Base-by-base conservation (phyloP, 2,888 invertebrate genomes). In the Tryphoninae sp. region DNA sequence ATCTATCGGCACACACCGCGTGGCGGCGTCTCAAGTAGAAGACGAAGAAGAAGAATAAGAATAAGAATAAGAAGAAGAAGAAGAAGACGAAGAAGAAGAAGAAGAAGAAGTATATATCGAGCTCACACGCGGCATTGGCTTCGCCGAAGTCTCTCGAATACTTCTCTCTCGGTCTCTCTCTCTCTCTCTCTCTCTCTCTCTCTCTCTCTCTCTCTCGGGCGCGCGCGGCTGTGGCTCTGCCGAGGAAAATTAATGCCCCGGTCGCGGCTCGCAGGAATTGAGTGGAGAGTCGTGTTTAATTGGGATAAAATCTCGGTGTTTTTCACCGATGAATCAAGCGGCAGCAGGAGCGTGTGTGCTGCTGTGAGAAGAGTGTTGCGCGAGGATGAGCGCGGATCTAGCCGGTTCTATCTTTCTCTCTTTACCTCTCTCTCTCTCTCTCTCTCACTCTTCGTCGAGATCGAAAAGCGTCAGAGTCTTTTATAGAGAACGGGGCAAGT, bases 271-370 rank as follows among this genome's bases (percentile, higher is more conserved):
- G 84, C 81, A 83, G 87, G 87, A 87, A 88, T 88, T 88, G 87
- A 88, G 87, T 87, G 86, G 86, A 86, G 87, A 87, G 85, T 88
- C 88, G 87, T 89, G 88, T 89, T 82, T 89, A 89, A 89, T 89
- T 89, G 86, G 89, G 87, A 88, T 88, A 87, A 89, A 89, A 87
- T 83, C 86, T 84, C 83, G 86, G 68, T 84, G 86, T 88, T 88
- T 89, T 88, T 89, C 88, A 88, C 87, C 88, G 89, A 89, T 89
- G 89, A 86, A 89, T 85, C 85, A 84, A 86, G 83, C 83, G 59
- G 76, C 84, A 80, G 58, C 67, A 45, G 67, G 33, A 33, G 49
- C 49, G 62, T 58, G 45, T 65, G 74, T 61, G 69, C 51, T 53
- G 61, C 58, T 74, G 72, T 40, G 51, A 11, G 55, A 23, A 69